Conservation (phyloP, 2,888 invertebrate species). For the Trissolcus japonicus region DNA sequence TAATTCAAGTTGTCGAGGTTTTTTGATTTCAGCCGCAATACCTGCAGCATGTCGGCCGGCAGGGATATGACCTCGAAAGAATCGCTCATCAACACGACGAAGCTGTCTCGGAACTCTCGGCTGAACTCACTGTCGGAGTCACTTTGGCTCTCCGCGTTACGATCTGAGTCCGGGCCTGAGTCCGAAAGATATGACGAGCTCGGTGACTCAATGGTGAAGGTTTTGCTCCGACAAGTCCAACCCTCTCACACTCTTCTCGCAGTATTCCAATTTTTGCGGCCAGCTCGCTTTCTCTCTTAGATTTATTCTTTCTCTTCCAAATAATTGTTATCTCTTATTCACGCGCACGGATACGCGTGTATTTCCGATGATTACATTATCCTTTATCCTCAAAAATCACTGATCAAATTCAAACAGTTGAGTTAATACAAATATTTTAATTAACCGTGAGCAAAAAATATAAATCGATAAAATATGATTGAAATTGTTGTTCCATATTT, state of each 20-base stretch:
- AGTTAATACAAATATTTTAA: not conserved
- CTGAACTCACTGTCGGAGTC: constrained; percentile 61
- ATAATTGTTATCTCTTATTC: constrained; percentile 15
- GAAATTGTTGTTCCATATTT: too few species aligned
- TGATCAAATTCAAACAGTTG: constrained; percentile 2
- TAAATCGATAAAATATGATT: too few species aligned
- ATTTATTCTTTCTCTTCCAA: constrained; percentile 14
- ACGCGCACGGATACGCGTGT: constrained; percentile 46
- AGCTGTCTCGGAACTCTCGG: constrained; percentile 68
- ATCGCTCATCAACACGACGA: constrained; percentile 76
- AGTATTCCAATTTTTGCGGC: constrained; percentile 19
- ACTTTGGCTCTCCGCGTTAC: constrained; percentile 56
- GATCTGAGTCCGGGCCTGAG: constrained; percentile 68
- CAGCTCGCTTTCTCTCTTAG: constrained; percentile 19
- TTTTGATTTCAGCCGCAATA: constrained; percentile 37
- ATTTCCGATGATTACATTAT: constrained; percentile 47
- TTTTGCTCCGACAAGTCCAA: constrained; percentile 47
- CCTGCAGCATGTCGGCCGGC: constrained; percentile 75
- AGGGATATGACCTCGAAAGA: constrained; percentile 75
- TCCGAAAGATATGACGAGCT: constrained; percentile 73
- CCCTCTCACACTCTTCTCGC: constrained; percentile 23
- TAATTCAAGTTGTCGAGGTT: not conserved
- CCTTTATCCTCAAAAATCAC: constrained; percentile 21
- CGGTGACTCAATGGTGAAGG: constrained; percentile 75
- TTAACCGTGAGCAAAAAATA: too few species aligned